phyloP scores from a whole-genome alignment of 2,888 invertebrate genomes.

The Drosophila meridiana region DNA sequence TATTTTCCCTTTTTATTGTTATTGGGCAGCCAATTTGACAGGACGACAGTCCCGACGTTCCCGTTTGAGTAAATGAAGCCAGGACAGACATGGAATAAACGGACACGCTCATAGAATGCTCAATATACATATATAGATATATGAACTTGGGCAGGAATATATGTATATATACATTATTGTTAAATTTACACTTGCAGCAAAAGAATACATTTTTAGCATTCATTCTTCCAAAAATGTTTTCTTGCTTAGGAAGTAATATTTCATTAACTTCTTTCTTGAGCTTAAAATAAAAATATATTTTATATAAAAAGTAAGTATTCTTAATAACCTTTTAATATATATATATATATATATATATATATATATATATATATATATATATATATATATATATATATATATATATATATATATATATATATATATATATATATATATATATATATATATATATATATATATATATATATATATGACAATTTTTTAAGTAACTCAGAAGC shows the following conservation, averaged over 20 bases:
- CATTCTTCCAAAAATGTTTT: not conserved
- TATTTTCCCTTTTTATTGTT: constrained; percentile 68
- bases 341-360: no score
- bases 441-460: no score
- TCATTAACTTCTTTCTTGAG: no score
- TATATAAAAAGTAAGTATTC: no score
- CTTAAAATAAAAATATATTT: no score
- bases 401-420: no score
- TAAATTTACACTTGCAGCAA: constrained; percentile 7
- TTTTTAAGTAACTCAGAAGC: not conserved
- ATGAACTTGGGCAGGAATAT: not conserved
- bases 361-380: no score
- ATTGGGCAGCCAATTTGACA: constrained; percentile 64
- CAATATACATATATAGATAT: constrained; percentile 37
- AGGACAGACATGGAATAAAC: constrained; percentile 30
- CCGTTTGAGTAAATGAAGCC: constrained; percentile 41
- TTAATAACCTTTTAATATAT: no score
- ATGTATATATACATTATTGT: constrained; percentile 5
- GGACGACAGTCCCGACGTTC: constrained; percentile 37
- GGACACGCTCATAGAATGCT: constrained; percentile 59
- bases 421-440: no score
- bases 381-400: no score
- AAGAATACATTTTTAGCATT: not conserved
- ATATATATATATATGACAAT: no score
- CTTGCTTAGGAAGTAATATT: no score